Conservation (phyloP, 2,113 vertebrate species). For the Cheirogaleus medius region DNA sequence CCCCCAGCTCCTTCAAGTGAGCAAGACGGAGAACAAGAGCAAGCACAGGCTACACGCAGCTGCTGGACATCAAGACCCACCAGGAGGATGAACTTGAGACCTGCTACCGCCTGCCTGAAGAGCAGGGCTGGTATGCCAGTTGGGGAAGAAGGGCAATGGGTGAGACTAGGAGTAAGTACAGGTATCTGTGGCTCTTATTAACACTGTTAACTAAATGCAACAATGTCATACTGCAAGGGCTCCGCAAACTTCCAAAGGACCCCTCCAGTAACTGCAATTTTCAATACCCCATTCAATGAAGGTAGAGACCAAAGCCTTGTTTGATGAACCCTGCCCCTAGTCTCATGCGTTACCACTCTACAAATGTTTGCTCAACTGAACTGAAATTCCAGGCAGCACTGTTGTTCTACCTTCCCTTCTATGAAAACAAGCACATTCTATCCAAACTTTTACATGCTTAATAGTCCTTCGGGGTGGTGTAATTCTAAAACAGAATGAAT, state of each 20-base stretch:
- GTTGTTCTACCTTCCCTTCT: background rate
- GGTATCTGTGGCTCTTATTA: background rate
- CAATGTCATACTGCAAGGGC: background rate
- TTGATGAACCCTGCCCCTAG: background rate
- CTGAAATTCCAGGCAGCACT: background rate
- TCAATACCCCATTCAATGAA: background rate
- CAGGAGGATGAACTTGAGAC: constrained; percentile 65
- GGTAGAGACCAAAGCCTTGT: background rate
- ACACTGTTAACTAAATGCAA: background rate
- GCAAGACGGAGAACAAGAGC: background rate
- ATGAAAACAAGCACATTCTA: background rate
- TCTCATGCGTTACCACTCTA: background rate
- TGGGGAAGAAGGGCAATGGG: background rate
- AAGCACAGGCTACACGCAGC: constrained; percentile 45
- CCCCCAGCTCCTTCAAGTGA: constrained; percentile 81
- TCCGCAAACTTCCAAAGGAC: background rate
- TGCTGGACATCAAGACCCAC: constrained; percentile 41
- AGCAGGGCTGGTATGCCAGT: background rate
- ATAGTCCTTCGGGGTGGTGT: background rate
- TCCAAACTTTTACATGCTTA: background rate
- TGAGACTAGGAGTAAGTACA: background rate
- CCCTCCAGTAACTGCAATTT: background rate
- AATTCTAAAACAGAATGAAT: background rate
- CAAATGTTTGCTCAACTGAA: background rate
- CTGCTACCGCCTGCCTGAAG: constrained; percentile 35